Evolutionary conservation across 2,888 invertebrate genomes (phyloP), one percentile per base, ranked within the genome.

Genomic region (Hypercompe scribonia): DNA sequence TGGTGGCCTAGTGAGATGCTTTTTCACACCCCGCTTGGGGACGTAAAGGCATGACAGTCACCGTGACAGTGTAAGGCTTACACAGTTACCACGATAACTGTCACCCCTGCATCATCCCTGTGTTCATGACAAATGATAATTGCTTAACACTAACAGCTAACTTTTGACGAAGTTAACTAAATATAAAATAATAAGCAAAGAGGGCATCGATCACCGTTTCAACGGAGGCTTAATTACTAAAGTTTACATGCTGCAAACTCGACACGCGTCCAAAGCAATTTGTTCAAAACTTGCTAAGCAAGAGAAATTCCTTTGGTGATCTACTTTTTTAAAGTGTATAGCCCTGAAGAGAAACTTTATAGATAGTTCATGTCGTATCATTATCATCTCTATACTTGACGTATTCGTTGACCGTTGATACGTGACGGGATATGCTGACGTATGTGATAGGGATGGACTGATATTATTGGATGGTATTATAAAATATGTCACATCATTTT

Each of bases 171-270:
- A 64, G 39, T 65, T 42, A 54, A 63, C 65, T 71, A 73, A 76
- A 76, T 34, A 81, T 71, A 68, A 80, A 78, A 80, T 80, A 76
- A 75, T 83, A 80, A 82, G 71, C 68, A 68, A 68, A 78, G 33
- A 68, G 33, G 65, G 74, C 76, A 83, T 80, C 76, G 85, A 88
- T 87, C 87, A 86, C 86, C 82, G 66, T 87, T 88, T 85, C 84
- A 83, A 81, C 80, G 78, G 74, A 69, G 75, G 76, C 87, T 87
- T 92, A 92, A 92, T 92, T 90, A 85, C 87, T 80, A 90, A 91
- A 91, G 90, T 91, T 91, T 86, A 85, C 86, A 84, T 82, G 82
- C 76, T 73, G 83, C 80, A 78, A 87, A 85, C 82, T 79, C 80
- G 84, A 81, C 82, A 81, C 81, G 81, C 81, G 85, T 82, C 85